These are phyloP conservation scores for Imbricaverruca yamaguchii DNA, from an alignment of 2,888 invertebrate genomes.

Conservation along the genomic window DNA sequence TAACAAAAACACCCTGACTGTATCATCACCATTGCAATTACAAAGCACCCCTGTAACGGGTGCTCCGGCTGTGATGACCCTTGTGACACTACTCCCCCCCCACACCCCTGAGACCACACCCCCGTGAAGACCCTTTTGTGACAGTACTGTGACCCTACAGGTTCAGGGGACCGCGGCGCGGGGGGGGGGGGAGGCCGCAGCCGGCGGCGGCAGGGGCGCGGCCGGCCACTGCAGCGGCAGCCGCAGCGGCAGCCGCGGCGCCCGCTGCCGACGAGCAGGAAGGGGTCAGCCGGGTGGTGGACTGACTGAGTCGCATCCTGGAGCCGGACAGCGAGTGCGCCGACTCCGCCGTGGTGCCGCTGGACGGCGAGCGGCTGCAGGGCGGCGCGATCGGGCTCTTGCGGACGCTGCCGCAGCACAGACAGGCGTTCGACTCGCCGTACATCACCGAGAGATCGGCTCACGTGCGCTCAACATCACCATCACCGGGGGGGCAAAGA, in stretches of 20 bases:
- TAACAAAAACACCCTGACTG: no score
- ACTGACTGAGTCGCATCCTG: slow-evolving; percentile 4
- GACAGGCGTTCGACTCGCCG: slow-evolving; percentile 31
- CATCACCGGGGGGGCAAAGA: slow-evolving; percentile 80
- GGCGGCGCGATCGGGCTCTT: neutral
- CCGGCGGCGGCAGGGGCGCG: no score
- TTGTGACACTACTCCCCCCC: no score
- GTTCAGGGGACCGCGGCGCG: neutral
- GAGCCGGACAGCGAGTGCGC: neutral
- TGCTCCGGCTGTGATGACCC: no score
- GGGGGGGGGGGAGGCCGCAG: neutral
- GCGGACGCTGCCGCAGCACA: neutral
- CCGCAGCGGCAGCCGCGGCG: neutral
- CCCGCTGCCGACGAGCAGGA: slow-evolving; percentile 11
- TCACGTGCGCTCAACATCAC: slow-evolving; percentile 84
- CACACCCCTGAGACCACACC: no score
- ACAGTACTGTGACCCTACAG: no score
- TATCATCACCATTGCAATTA: no score
- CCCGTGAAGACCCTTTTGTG: no score
- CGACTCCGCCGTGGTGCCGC: neutral
- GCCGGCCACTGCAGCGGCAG: no score
- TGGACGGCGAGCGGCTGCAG: slow-evolving; percentile 4
- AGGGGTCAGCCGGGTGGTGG: slow-evolving; percentile 15
- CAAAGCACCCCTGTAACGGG: no score
- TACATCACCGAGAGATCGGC: slow-evolving; percentile 92